These are phyloP conservation scores for Dallia pectoralis DNA, from an alignment of 2,797 vertebrate species.

Conservation along the genomic window DNA sequence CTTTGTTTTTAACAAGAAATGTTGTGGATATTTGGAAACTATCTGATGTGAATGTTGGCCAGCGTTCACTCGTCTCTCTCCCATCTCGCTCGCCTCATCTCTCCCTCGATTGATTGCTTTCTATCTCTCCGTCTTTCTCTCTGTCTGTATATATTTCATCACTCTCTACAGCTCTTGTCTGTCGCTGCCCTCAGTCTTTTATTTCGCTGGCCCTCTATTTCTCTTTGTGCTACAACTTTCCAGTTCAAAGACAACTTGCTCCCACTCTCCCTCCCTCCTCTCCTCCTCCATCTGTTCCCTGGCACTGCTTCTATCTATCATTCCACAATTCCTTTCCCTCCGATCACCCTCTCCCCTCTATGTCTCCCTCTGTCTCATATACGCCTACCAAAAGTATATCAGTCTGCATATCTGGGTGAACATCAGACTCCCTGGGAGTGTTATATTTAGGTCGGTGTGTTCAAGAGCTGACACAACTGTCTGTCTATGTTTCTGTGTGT, in stretches of 20 bases:
- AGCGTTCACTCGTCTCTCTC: no score
- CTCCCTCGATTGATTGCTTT: no score
- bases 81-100: no score
- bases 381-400: not conserved
- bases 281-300: not conserved
- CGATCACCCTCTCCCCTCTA: not conserved
- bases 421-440: not conserved
- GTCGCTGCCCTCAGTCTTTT: not conserved
- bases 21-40: no score
- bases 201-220: not conserved
- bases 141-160: not conserved
- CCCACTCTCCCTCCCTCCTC: not conserved
- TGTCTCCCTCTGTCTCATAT: constrained; percentile 2
- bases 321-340: not conserved
- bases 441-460: not conserved
- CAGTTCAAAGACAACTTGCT: not conserved
- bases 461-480: not conserved
- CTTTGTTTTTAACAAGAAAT: no score
- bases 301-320: not conserved
- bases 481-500: constrained; percentile 11
- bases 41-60: no score
- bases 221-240: not conserved
- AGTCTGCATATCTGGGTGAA: constrained; percentile 6
- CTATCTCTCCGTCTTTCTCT: not conserved
- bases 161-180: not conserved